These are phyloP conservation scores for Cavia aperea DNA, from an alignment of 2,113 vertebrate genomes.

Conservation along the genomic window DNA sequence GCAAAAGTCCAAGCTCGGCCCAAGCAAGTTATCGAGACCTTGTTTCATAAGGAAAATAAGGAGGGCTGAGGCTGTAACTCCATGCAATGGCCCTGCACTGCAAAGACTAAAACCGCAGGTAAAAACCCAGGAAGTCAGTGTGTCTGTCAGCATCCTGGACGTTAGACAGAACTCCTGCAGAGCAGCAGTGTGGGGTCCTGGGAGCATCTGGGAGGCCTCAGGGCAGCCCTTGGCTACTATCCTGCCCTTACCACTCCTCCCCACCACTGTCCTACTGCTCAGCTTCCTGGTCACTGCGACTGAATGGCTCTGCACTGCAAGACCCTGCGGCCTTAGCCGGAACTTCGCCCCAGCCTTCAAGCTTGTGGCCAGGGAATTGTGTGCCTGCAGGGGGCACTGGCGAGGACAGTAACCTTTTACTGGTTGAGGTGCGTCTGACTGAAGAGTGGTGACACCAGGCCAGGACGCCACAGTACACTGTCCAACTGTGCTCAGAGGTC, in stretches of 20 bases:
- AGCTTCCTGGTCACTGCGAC: background rate
- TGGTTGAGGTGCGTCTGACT: no score
- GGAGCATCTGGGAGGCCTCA: no score
- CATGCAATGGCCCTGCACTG: background rate
- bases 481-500: background rate
- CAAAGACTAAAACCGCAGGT: background rate
- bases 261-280: background rate
- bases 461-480: no score
- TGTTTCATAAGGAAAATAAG: no score
- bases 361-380: background rate
- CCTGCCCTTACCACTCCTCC: background rate
- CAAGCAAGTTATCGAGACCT: no score
- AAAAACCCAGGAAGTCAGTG: background rate
- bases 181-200: background rate
- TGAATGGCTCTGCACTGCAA: no score
- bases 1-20: background rate
- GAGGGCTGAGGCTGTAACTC: background rate
- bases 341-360: background rate
- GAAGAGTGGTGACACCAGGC: background rate
- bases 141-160: rapidly evolving
- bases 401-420: background rate
- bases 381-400: no score
- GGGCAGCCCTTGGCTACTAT: no score
- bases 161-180: background rate
- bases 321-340: no score